Evolutionary conservation across 64 coral and sea anemone genomes (phyloP).

Genomic region (Pocillopora verrucosa): DNA sequence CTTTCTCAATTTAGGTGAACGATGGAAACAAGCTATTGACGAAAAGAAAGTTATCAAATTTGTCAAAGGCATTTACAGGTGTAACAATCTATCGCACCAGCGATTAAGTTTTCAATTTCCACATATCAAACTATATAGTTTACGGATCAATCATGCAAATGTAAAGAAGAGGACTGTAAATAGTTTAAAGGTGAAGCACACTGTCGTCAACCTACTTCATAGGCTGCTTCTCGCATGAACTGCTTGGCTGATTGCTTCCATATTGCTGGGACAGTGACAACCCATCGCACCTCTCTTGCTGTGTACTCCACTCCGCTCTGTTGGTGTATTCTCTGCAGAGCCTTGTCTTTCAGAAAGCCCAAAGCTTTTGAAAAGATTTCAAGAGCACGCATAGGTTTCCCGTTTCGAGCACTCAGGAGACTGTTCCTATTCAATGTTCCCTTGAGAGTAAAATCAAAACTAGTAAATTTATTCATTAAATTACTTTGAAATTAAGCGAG

Average conservation of each 20-base stretch:
- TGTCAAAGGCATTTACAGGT: too few relatives aligned
- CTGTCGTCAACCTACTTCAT: not conserved
- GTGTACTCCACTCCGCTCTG: slow-evolving; percentile 9
- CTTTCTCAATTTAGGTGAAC: too few relatives aligned
- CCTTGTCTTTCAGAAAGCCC: slow-evolving; percentile 4
- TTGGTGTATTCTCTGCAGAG: not conserved
- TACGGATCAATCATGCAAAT: too few relatives aligned
- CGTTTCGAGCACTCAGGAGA: not conserved
- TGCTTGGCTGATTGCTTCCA: slow-evolving; percentile 30
- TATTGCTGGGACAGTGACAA: slow-evolving; percentile 34
- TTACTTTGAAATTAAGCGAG: too few relatives aligned
- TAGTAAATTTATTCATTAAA: too few relatives aligned
- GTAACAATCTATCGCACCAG: too few relatives aligned
- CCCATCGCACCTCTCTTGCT: not conserved
- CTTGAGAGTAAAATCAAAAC: not conserved
- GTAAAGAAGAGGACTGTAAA: too few relatives aligned
- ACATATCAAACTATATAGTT: too few relatives aligned
- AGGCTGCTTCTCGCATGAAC: slow-evolving; percentile 32
- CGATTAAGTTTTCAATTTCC: too few relatives aligned
- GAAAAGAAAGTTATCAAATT: too few relatives aligned
- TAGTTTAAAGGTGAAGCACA: too few relatives aligned
- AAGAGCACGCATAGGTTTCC: not conserved
- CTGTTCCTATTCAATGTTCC: not conserved
- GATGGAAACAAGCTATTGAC: too few relatives aligned
- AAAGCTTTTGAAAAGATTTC: slow-evolving; percentile 10